These are phyloP conservation scores for Acrocephalus arundinaceus DNA, from an alignment of 2,113 vertebrate species.

Conservation along the genomic window DNA sequence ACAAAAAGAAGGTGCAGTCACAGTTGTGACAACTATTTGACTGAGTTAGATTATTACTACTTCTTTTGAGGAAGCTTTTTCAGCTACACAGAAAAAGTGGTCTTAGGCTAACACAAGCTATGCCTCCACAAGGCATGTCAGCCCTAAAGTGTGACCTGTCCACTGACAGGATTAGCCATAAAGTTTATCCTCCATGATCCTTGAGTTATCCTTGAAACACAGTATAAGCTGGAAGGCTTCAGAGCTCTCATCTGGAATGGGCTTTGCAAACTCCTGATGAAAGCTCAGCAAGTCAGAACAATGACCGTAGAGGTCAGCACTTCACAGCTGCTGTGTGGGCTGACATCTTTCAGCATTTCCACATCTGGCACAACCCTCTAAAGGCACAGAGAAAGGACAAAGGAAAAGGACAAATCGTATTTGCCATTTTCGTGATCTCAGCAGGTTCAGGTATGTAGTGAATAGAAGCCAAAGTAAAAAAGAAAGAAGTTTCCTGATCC, in stretches of 20 bases:
- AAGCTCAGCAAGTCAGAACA: not conserved
- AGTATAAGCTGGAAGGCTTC: not conserved
- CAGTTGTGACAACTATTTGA: not conserved
- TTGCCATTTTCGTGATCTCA: not conserved
- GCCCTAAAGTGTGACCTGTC: not conserved
- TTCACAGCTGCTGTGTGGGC: not conserved
- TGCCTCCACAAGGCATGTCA: not conserved
- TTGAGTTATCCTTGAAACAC: not conserved
- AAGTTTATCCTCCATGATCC: not conserved
- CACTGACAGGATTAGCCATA: not conserved
- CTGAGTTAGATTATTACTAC: not conserved
- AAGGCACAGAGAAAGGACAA: not conserved
- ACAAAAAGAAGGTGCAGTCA: not conserved
- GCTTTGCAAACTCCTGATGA: not conserved
- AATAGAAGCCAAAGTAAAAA: not conserved
- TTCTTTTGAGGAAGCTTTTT: not conserved
- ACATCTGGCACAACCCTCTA: not conserved
- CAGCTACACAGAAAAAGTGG: not conserved
- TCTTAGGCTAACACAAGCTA: not conserved
- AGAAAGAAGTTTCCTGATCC: not conserved
- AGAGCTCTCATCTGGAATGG: not conserved
- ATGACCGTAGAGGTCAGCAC: fast-evolving
- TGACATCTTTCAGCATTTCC: not conserved
- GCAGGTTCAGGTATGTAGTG: not conserved
- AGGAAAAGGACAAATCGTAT: not conserved